Conservation (phyloP, 2,888 invertebrate genomes). For the Cheilosia scutellata region DNA sequence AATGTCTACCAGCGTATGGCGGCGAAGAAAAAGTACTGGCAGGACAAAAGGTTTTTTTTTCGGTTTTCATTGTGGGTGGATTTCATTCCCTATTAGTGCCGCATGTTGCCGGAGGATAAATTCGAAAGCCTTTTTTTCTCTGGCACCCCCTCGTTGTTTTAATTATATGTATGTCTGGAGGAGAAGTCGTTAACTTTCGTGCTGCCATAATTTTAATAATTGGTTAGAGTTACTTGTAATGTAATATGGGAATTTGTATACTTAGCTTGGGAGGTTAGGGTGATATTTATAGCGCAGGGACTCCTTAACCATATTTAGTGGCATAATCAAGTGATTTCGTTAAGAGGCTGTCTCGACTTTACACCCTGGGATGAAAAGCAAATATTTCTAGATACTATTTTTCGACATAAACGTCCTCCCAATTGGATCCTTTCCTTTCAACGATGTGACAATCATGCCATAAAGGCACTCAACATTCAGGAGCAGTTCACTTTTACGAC, state of each 20-base stretch:
- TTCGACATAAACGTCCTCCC: too few relatives aligned
- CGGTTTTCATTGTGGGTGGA: slow-evolving; percentile 28
- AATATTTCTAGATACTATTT: not conserved
- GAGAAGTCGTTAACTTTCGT: slow-evolving; percentile 65
- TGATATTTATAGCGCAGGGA: not conserved
- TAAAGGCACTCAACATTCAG: not conserved
- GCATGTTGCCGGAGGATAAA: slow-evolving; percentile 22
- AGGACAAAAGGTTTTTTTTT: slow-evolving; percentile 42
- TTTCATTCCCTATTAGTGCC: slow-evolving; percentile 39
- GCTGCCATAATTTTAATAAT: slow-evolving; percentile 67
- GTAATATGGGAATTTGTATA: slow-evolving; percentile 32
- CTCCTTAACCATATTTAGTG: not conserved
- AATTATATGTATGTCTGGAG: slow-evolving; percentile 64
- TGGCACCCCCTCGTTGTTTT: slow-evolving; percentile 48
- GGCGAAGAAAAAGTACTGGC: slow-evolving; percentile 24
- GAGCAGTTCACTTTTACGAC: slow-evolving; percentile 35
- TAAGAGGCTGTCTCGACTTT: too few relatives aligned
- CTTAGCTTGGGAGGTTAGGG: not conserved
- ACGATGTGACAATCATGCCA: not conserved
- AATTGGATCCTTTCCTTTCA: too few relatives aligned
- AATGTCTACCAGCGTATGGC: slow-evolving; percentile 42
- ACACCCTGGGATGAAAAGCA: not conserved
- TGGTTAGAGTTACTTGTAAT: slow-evolving; percentile 59
- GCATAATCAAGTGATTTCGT: not conserved
- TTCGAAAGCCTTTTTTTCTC: slow-evolving; percentile 29